Conservation (phyloP, 2,888 invertebrate species). For the Phorcus lineatus region DNA sequence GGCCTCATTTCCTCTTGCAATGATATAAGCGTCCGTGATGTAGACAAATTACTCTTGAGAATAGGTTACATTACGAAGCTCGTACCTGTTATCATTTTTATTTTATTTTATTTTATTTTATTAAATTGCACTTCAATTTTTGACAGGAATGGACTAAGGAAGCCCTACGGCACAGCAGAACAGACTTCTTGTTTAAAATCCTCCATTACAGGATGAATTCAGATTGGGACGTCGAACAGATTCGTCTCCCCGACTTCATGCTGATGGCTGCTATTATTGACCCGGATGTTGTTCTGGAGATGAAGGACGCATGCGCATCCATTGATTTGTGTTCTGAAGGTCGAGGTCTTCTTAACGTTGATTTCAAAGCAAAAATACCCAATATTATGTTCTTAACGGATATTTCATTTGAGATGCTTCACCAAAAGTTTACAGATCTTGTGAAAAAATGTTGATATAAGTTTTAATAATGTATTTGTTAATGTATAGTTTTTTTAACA, state of each 20-base stretch:
- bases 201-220: not conserved
- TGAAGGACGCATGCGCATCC: not conserved
- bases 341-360: not conserved
- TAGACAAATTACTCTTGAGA: no score
- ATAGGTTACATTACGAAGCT: no score
- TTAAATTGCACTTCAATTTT: not conserved
- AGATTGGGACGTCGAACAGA: no score
- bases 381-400: not conserved
- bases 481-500: no score
- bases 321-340: not conserved
- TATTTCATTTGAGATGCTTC: not conserved
- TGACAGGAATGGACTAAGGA: not conserved
- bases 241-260: not conserved
- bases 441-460: no score
- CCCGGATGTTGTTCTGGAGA: not conserved
- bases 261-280: not conserved
- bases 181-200: not conserved
- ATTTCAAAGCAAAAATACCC: not conserved
- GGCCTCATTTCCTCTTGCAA: no score
- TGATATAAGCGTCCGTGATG: no score
- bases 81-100: not conserved
- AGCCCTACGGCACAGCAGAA: not conserved
- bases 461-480: no score
- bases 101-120: not conserved
- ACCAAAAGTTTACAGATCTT: not conserved